phyloP scores from a whole-genome alignment of 1,140 invertebrate species.

The Telenomus remus region DNA sequence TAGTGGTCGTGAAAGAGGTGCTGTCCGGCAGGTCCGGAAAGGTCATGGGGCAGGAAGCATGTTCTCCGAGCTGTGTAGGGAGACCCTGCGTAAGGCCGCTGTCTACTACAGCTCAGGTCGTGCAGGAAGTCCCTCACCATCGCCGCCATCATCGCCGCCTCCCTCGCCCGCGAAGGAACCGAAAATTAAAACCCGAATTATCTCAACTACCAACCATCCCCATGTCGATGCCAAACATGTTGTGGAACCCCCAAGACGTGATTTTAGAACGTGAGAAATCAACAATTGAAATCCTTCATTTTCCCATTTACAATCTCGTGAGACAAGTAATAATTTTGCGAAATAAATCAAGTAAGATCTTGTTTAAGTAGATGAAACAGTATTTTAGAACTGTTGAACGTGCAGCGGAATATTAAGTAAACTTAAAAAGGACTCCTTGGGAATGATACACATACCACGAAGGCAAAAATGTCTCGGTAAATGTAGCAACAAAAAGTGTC shows the following conservation, averaged over 20 bases:
- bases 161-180: conserved; percentile 72
- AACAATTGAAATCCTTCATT: too few species aligned
- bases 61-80: conserved; percentile 80
- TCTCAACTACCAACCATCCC: conserved; percentile 60
- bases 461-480: conserved; percentile 7
- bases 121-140: conserved; percentile 70
- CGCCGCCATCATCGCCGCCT: conserved; percentile 72
- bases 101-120: conserved; percentile 74
- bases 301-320: too few species aligned
- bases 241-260: conserved; percentile 45
- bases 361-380: background rate
- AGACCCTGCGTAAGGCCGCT: conserved; percentile 78
- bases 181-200: conserved; percentile 63
- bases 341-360: too few species aligned
- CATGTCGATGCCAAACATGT: conserved; percentile 23
- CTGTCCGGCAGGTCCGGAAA: conserved; percentile 69
- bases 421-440: conserved; percentile 9
- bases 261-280: conserved; percentile 62
- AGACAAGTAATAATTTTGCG: too few species aligned
- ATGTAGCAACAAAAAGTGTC: conserved; percentile 5
- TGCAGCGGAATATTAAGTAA: background rate
- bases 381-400: background rate
- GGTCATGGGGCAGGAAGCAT: conserved; percentile 76
- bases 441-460: conserved; percentile 4
- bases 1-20: conserved; percentile 25